These are phyloP conservation scores for Dryocosmus kuriphilus DNA, from an alignment of 2,888 invertebrate genomes.

Conservation along the genomic window DNA sequence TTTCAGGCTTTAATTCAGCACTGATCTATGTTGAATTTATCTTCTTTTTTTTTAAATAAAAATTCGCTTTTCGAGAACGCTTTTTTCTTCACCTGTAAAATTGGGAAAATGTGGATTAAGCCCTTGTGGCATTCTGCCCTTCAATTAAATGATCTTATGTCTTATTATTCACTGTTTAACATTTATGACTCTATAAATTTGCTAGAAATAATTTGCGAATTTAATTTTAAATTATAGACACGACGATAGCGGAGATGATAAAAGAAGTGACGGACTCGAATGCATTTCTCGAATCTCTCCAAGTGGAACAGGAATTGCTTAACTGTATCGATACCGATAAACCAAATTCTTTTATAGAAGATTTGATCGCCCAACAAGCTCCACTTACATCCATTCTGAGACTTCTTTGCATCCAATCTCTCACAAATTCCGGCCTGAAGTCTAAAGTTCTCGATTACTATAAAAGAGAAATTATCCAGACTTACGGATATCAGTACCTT, in stretches of 20 bases:
- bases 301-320: conserved; percentile 94
- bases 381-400: conserved; percentile 91
- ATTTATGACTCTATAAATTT: not conserved
- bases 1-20: no score
- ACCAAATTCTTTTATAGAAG: conserved; percentile 92
- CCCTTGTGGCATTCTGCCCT: no score
- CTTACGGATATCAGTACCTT: conserved; percentile 92
- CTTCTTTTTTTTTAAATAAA: no score
- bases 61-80: no score
- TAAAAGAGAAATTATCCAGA: conserved; percentile 86
- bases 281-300: conserved; percentile 88
- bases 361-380: conserved; percentile 91
- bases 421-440: conserved; percentile 95
- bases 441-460: conserved; percentile 89
- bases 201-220: not conserved
- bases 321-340: conserved; percentile 95
- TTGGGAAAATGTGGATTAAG: no score
- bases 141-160: not conserved
- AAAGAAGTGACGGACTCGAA: conserved; percentile 89
- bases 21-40: no score
- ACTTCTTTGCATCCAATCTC: conserved; percentile 94
- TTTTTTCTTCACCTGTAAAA: no score
- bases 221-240: conserved; percentile 80
- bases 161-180: not conserved
- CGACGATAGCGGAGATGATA: conserved; percentile 95